Conservation (phyloP, 2,888 invertebrate genomes). For the Drosophila pseudotalamancana region DNA sequence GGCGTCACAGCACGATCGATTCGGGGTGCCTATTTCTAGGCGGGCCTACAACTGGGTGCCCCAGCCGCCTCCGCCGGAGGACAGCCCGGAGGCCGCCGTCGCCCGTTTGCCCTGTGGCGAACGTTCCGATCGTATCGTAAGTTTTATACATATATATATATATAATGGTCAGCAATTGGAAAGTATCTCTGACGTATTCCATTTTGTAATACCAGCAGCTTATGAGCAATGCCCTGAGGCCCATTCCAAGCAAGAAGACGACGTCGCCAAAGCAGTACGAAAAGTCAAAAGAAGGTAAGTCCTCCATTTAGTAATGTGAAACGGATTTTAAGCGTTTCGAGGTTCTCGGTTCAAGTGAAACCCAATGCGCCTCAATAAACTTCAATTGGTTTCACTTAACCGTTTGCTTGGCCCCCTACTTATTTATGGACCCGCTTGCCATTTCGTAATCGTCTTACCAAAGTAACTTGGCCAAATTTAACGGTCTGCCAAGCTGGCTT, state of each 20-base stretch:
- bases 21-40: constrained; percentile 95
- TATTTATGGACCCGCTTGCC: background rate
- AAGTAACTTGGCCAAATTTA: constrained; percentile 1
- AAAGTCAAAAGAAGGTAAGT: constrained; percentile 84
- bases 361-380: constrained; percentile 76
- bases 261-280: constrained; percentile 87
- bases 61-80: constrained; percentile 96
- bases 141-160: no score
- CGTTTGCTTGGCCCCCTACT: constrained; percentile 16
- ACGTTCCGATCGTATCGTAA: constrained; percentile 90
- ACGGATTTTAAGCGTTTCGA: constrained; percentile 44
- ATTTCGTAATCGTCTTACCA: constrained; percentile 13
- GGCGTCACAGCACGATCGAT: constrained; percentile 94
- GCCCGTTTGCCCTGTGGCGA: constrained; percentile 94
- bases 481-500: constrained; percentile 3
- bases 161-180: no score
- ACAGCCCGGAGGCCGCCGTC: constrained; percentile 93
- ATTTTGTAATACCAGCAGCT: constrained; percentile 71
- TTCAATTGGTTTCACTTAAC: constrained; percentile 81
- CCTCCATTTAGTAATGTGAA: constrained; percentile 54
- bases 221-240: constrained; percentile 82
- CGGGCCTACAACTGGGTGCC: constrained; percentile 97
- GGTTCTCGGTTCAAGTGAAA: constrained; percentile 68
- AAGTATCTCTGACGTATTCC: no score
- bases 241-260: constrained; percentile 87